A percentile compares a stretch with the other conserved stretches of the same genome.
Evolutionary conservation across 2,797 vertebrate species (phyloP).

Genomic region (Cryptoprocta ferox): DNA sequence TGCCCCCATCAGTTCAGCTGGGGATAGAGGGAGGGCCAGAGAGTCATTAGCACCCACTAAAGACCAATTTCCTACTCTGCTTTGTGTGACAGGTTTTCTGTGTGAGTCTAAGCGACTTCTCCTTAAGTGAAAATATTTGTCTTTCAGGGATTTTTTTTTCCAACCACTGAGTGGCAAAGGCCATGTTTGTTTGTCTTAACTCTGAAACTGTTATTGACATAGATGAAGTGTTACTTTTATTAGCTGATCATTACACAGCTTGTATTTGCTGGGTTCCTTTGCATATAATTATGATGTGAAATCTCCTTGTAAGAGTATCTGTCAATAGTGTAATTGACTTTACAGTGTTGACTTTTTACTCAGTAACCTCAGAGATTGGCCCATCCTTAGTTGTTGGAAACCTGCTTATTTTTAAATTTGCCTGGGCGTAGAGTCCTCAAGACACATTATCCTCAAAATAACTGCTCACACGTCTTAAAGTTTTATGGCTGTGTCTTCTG

Average conservation of each 20-base stretch:
- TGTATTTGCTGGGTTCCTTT: conserved; percentile 80
- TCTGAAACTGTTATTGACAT: conserved; percentile 79
- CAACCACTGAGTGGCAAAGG: conserved; percentile 58
- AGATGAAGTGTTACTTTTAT: conserved; percentile 81
- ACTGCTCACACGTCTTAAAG: neutral
- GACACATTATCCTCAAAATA: conserved; percentile 49
- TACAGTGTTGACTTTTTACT: conserved; percentile 81
- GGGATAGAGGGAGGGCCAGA: neutral
- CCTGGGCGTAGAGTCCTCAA: conserved; percentile 37
- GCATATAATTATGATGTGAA: conserved; percentile 82
- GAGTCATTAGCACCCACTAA: conserved; percentile 11
- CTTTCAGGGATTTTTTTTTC: conserved; percentile 61
- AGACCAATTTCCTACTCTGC: conserved; percentile 42
- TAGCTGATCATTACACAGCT: conserved; percentile 81
- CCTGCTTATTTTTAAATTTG: conserved; percentile 73
- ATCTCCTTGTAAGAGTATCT: conserved; percentile 82
- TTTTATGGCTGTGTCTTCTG: neutral
- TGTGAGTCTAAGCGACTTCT: conserved; percentile 53
- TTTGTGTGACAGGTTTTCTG: conserved; percentile 56
- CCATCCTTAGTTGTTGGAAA: conserved; percentile 63
- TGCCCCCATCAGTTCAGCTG: neutral
- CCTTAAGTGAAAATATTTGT: conserved; percentile 77
- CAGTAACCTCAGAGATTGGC: conserved; percentile 74
- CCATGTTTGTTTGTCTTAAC: conserved; percentile 82
- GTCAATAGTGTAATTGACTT: conserved; percentile 78